A percentile compares a stretch with the other conserved stretches of the same genome.
Conservation (phyloP, 2,797 vertebrate genomes). For the Phoxinus dragarum region DNA sequence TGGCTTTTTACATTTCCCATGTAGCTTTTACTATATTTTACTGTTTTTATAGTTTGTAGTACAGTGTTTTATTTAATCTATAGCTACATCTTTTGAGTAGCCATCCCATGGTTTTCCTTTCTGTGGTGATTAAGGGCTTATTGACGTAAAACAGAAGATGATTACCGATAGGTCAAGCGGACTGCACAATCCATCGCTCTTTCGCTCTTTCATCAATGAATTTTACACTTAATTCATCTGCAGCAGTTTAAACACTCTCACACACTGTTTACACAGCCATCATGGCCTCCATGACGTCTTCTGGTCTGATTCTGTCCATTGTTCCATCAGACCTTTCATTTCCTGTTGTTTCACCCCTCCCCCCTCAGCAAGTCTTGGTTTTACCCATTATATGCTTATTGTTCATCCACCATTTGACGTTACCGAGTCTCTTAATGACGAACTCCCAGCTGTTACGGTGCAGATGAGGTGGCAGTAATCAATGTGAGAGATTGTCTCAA, state of each 20-base stretch:
- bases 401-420: constrained; percentile 48
- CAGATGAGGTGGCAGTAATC: constrained; percentile 52
- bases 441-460: constrained; percentile 15
- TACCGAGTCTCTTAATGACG: constrained; percentile 12
- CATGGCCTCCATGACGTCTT: constrained; percentile 46
- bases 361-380: background rate
- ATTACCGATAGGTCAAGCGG: background rate
- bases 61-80: background rate
- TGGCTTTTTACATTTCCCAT: background rate
- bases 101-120: background rate
- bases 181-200: background rate
- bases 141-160: background rate
- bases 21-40: background rate
- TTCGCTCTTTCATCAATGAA: background rate
- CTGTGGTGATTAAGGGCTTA: background rate
- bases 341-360: constrained; percentile 25
- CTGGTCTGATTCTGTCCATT: constrained; percentile 42
- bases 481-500: constrained; percentile 63
- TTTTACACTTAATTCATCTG: constrained; percentile 31
- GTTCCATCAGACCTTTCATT: constrained; percentile 17
- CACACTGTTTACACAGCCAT: constrained; percentile 33
- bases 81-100: background rate
- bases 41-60: background rate
- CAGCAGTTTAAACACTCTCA: constrained; percentile 5
- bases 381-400: constrained; percentile 21